Conservation (phyloP, 2,797 vertebrate genomes). For the Diglossa cyanea region DNA sequence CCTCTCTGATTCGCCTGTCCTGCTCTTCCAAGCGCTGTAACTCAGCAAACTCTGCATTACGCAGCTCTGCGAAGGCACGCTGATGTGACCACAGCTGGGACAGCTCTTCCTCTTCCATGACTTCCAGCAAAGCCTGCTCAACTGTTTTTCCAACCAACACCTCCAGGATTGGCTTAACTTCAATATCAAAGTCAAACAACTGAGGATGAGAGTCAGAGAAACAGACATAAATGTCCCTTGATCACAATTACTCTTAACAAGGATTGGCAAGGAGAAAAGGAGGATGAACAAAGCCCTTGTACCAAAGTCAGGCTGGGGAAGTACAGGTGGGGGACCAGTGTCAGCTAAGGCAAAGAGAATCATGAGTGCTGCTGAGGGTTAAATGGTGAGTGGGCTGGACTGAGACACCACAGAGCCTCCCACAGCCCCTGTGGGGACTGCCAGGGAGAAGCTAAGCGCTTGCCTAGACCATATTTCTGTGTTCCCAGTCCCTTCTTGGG, state of each 20-base stretch:
- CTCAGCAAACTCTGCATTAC: constrained; percentile 85
- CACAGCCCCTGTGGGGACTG: not conserved
- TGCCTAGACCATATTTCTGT: not conserved
- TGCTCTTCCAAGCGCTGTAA: constrained; percentile 88
- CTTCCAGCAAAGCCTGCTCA: constrained; percentile 90
- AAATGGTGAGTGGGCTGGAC: not conserved
- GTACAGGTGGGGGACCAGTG: too few relatives aligned
- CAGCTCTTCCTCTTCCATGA: constrained; percentile 94
- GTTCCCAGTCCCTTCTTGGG: not conserved
- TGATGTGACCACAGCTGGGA: constrained; percentile 80
- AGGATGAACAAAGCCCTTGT: not conserved
- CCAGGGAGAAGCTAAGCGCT: not conserved
- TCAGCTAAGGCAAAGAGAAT: not conserved
- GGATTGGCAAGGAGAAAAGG: not conserved
- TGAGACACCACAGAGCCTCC: not conserved
- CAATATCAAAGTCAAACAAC: constrained; percentile 94
- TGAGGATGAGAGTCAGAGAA: constrained; percentile 63
- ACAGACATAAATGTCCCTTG: not conserved
- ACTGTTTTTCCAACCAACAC: constrained; percentile 90
- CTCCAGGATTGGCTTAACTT: constrained; percentile 89
- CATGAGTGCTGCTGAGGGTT: not conserved
- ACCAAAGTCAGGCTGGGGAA: not conserved
- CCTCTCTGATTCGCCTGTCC: constrained; percentile 83
- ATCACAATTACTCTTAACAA: not conserved
- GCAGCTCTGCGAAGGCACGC: constrained; percentile 78